Evolutionary conservation across 1,140 invertebrate genomes (phyloP).

Genomic region (Halyomorpha halys): DNA sequence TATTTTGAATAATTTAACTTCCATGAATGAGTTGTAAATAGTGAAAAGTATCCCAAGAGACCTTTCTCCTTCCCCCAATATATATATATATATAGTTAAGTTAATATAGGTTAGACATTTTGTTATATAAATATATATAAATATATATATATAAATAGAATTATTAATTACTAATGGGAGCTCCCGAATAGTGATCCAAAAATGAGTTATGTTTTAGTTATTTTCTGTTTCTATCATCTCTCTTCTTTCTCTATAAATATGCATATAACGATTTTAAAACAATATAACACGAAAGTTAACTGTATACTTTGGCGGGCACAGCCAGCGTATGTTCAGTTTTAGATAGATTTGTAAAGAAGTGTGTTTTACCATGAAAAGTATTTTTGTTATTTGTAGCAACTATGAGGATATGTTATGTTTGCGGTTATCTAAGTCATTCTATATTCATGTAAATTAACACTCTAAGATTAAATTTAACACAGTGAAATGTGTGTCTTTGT

Average conservation of each 20-base stretch:
- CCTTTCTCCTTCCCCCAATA: conserved; percentile 3
- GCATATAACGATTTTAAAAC: conserved; percentile 4
- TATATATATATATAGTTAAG: conserved; percentile 12
- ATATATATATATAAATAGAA: conserved; percentile 14
- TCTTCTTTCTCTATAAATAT: conserved; percentile 4
- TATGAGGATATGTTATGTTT: conserved; percentile 4
- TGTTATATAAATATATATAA: conserved; percentile 16
- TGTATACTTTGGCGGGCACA: conserved; percentile 4
- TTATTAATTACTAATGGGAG: conserved; percentile 8
- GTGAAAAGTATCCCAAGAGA: background rate
- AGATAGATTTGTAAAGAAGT: background rate
- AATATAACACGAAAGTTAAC: background rate
- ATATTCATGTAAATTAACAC: background rate
- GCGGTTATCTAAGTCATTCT: conserved; percentile 7
- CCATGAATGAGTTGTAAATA: conserved; percentile 15
- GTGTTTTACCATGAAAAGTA: conserved; percentile 3
- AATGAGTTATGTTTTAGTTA: conserved; percentile 9
- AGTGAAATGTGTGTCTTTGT: background rate
- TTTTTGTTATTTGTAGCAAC: conserved; percentile 3
- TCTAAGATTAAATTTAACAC: no score
- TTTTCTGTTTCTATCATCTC: conserved; percentile 8
- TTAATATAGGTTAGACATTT: conserved; percentile 20
- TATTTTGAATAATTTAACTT: conserved; percentile 20
- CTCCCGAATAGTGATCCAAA: background rate
- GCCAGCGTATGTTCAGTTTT: background rate